These are phyloP conservation scores for Neolamprologus ventralis DNA, from an alignment of 2,113 vertebrate genomes.

Conservation along the genomic window DNA sequence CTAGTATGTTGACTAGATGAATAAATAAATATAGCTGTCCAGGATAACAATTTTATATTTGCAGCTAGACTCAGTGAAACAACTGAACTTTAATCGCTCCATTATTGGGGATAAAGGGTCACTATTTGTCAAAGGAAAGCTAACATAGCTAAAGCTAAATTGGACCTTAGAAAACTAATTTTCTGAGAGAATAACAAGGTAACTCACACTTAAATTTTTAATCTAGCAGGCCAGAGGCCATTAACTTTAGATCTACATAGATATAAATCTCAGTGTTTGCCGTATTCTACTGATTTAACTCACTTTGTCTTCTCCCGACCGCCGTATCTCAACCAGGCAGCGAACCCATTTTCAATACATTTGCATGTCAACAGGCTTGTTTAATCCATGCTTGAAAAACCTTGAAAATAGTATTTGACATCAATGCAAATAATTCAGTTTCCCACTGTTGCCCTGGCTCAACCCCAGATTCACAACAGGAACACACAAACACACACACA, in stretches of 20 bases:
- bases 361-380: not conserved
- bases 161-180: not conserved
- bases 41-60: not conserved
- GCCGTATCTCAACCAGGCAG: not conserved
- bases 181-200: not conserved
- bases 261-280: not conserved
- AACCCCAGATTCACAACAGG: not conserved
- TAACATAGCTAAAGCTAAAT: not conserved
- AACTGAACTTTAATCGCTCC: not conserved
- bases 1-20: not conserved
- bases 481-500: not conserved
- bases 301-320: not conserved
- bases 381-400: not conserved
- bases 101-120: not conserved
- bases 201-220: not conserved
- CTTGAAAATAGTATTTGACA: not conserved
- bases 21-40: not conserved
- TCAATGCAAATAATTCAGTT: not conserved
- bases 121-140: not conserved
- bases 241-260: not conserved
- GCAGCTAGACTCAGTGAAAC: not conserved
- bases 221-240: not conserved
- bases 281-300: not conserved
- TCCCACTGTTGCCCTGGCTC: not conserved
- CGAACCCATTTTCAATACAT: not conserved